Evolutionary conservation across 2,888 invertebrate species (phyloP).

Genomic region (Sycophila texana): DNA sequence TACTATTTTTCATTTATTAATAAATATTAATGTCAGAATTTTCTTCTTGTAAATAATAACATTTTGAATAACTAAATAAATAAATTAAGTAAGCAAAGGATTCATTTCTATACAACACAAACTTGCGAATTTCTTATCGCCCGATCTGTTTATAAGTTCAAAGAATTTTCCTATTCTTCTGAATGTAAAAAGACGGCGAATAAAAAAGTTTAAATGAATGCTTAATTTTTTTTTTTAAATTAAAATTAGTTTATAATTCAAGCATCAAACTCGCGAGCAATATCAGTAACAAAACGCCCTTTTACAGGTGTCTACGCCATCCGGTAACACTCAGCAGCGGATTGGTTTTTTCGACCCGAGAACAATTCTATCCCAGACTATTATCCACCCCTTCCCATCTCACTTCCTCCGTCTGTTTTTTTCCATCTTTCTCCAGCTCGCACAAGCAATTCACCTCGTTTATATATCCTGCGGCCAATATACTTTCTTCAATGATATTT

Average conservation of each 20-base stretch:
- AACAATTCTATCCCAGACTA: constrained; percentile 69
- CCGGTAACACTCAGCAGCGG: constrained; percentile 70
- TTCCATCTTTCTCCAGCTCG: constrained; percentile 45
- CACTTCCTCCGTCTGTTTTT: constrained; percentile 57
- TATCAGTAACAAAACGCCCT: constrained; percentile 56
- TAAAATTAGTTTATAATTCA: not conserved
- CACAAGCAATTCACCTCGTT: constrained; percentile 21
- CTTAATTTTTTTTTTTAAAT: no score
- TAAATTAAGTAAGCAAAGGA: no score
- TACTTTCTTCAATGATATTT: constrained; percentile 33
- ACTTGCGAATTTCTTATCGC: no score
- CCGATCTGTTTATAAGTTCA: no score
- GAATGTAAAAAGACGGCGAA: no score
- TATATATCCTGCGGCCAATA: constrained; percentile 52
- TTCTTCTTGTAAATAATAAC: no score
- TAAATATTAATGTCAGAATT: no score
- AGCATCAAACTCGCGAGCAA: not conserved
- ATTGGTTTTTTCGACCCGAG: constrained; percentile 69
- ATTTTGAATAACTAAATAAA: no score
- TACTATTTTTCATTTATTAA: no score
- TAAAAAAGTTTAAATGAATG: no score
- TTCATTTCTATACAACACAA: no score
- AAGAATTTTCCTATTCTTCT: no score
- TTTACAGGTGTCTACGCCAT: constrained; percentile 65
- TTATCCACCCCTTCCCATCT: constrained; percentile 53